These are phyloP conservation scores for Ochlodes sylvanus DNA, from an alignment of 2,888 invertebrate species.

Conservation along the genomic window DNA sequence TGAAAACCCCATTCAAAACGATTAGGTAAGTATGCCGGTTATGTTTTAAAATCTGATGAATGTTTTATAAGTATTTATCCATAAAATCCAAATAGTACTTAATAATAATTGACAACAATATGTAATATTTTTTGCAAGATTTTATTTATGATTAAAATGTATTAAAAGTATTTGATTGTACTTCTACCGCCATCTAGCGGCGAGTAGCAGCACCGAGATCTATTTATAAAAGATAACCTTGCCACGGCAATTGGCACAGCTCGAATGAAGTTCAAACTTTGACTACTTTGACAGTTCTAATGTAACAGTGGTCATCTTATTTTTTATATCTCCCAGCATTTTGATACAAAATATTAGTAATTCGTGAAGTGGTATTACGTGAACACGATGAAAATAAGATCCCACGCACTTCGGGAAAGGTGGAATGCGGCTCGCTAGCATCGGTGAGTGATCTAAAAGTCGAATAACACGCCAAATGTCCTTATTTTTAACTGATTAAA, in stretches of 20 bases:
- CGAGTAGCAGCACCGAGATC: constrained; percentile 62
- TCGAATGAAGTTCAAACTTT: constrained; percentile 75
- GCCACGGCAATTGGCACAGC: constrained; percentile 79
- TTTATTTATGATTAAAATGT: too few relatives aligned
- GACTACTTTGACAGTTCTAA: constrained; percentile 78
- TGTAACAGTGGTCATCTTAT: constrained; percentile 82
- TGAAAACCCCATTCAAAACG: too few relatives aligned
- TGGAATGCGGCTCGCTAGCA: constrained; percentile 82
- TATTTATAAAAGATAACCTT: constrained; percentile 76
- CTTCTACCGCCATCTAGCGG: constrained; percentile 58
- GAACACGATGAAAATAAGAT: constrained; percentile 83
- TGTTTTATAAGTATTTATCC: too few relatives aligned
- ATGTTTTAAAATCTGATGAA: too few relatives aligned
- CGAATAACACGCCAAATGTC: constrained; percentile 62
- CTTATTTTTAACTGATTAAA: constrained; percentile 85
- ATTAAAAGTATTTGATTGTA: background rate
- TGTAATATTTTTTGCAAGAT: too few relatives aligned
- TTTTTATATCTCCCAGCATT: constrained; percentile 83
- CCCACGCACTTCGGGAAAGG: constrained; percentile 81
- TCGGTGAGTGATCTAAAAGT: constrained; percentile 69
- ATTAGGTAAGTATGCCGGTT: too few relatives aligned
- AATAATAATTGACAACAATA: too few relatives aligned
- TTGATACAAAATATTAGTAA: constrained; percentile 85
- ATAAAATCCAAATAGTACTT: too few relatives aligned
- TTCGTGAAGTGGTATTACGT: constrained; percentile 83